phyloP scores from a whole-genome alignment of 2,797 vertebrate species.

The Etheostoma perlongum region DNA sequence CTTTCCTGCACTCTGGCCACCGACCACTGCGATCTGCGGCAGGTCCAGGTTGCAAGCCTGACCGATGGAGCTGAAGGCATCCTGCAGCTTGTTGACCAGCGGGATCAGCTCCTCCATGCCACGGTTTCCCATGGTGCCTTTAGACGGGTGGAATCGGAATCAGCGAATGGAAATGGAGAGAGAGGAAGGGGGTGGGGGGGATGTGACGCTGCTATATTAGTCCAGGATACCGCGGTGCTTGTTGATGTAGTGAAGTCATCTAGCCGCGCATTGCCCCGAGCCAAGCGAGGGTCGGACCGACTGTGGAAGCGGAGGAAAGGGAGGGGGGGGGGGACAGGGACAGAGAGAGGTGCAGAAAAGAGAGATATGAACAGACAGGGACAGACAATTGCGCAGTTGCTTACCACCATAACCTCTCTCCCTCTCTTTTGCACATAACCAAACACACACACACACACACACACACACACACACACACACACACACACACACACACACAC shows the following conservation, averaged over 20 bases:
- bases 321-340: conserved; percentile 6
- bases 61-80: conserved; percentile 93
- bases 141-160: conserved; percentile 69
- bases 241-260: conserved; percentile 82
- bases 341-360: conserved; percentile 19
- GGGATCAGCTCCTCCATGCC: conserved; percentile 97
- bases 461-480: conserved; percentile 35
- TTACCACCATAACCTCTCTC: conserved; percentile 43
- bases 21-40: conserved; percentile 96
- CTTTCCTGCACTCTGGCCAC: conserved; percentile 96
- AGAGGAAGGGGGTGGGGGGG: conserved; percentile 28
- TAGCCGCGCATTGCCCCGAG: conserved; percentile 78
- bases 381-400: conserved; percentile 83
- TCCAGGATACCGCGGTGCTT: conserved; percentile 81
- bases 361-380: conserved; percentile 61
- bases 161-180: conserved; percentile 59
- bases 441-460: conserved; percentile 3
- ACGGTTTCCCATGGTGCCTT: conserved; percentile 85
- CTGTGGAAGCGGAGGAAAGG: conserved; percentile 54
- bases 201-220: conserved; percentile 76
- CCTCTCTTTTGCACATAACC: not conserved
- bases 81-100: conserved; percentile 94
- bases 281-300: conserved; percentile 76
- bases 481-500: conserved; percentile 6
- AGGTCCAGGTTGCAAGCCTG: conserved; percentile 94